phyloP scores from a whole-genome alignment of 2,113 vertebrate species.

The Rhodinocichla rosea region DNA sequence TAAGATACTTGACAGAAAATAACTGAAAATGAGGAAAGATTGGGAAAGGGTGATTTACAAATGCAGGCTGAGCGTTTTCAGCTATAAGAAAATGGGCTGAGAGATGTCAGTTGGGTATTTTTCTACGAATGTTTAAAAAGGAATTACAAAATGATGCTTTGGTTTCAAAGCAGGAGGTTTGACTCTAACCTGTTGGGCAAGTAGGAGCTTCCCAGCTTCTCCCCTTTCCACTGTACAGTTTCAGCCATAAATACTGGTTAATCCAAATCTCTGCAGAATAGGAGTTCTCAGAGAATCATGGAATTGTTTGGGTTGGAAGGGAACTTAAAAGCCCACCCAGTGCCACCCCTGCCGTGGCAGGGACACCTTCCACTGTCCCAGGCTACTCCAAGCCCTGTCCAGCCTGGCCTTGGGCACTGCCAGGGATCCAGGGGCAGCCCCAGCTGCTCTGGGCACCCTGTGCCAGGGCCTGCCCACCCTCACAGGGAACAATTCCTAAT shows the following conservation, averaged over 20 bases:
- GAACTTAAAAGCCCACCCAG: background rate
- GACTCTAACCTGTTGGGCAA: background rate
- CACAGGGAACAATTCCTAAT: background rate
- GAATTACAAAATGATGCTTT: background rate
- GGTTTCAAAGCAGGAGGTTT: background rate
- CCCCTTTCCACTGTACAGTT: fast-evolving
- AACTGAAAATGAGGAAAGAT: background rate
- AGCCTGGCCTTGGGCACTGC: fast-evolving
- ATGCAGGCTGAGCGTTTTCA: background rate
- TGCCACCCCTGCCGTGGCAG: background rate
- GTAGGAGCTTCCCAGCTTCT: background rate
- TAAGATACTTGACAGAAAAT: slow-evolving; percentile 22
- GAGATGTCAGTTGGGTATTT: background rate
- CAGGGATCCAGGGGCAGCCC: background rate
- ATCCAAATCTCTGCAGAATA: background rate
- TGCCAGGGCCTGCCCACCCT: background rate
- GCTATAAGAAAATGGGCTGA: background rate
- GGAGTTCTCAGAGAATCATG: background rate
- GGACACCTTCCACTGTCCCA: fast-evolving
- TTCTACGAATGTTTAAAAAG: background rate
- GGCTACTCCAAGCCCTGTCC: fast-evolving
- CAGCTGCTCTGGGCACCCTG: background rate
- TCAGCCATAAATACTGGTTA: background rate
- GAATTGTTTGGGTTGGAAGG: background rate
- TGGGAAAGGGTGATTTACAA: background rate